These are phyloP conservation scores for Drosophila lacicola DNA, from an alignment of 2,888 invertebrate genomes.

Conservation along the genomic window DNA sequence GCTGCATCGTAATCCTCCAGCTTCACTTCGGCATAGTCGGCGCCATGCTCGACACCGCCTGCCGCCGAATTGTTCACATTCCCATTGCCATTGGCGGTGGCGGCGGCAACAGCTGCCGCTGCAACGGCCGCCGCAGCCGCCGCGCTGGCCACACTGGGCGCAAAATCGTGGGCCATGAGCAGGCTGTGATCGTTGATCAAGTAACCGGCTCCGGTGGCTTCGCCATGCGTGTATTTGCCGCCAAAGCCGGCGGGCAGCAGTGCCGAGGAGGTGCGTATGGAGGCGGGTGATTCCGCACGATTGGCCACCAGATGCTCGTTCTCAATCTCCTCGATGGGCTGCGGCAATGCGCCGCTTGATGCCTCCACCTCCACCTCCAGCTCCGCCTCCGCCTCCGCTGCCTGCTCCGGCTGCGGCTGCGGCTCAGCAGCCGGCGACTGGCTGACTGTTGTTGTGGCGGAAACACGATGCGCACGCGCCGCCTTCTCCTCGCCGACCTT, in stretches of 20 bases:
- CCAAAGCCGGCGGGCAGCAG: slow-evolving; percentile 61
- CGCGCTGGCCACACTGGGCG: slow-evolving; percentile 65
- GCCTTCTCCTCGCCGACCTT: slow-evolving; percentile 45
- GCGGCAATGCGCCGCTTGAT: slow-evolving; percentile 49
- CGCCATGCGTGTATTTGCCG: slow-evolving; percentile 66
- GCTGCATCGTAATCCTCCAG: slow-evolving; percentile 81
- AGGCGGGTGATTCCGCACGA: slow-evolving; percentile 57
- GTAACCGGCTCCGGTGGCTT: slow-evolving; percentile 57
- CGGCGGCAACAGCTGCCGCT: slow-evolving; percentile 60
- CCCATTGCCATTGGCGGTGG: slow-evolving; percentile 48
- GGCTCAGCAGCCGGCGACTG: slow-evolving; percentile 5
- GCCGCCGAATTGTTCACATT: slow-evolving; percentile 18
- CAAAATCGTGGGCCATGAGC: slow-evolving; percentile 80
- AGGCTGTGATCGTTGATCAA: slow-evolving; percentile 82
- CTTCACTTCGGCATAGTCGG: slow-evolving; percentile 77
- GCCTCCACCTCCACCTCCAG: slow-evolving; percentile 20
- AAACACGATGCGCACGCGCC: slow-evolving; percentile 17
- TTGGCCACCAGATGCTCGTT: slow-evolving; percentile 68
- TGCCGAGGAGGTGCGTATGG: slow-evolving; percentile 11
- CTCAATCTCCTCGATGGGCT: slow-evolving; percentile 82
- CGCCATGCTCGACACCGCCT: slow-evolving; percentile 26
- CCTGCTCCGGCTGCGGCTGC: slow-evolving; percentile 1
- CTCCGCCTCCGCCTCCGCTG: slow-evolving; percentile 1
- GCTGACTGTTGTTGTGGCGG: neutral
- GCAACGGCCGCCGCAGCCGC: slow-evolving; percentile 64